A percentile compares a stretch with the other conserved stretches of the same genome.
phyloP scores from a whole-genome alignment of 1,140 invertebrate species.

The Harpegnathos saltator region DNA sequence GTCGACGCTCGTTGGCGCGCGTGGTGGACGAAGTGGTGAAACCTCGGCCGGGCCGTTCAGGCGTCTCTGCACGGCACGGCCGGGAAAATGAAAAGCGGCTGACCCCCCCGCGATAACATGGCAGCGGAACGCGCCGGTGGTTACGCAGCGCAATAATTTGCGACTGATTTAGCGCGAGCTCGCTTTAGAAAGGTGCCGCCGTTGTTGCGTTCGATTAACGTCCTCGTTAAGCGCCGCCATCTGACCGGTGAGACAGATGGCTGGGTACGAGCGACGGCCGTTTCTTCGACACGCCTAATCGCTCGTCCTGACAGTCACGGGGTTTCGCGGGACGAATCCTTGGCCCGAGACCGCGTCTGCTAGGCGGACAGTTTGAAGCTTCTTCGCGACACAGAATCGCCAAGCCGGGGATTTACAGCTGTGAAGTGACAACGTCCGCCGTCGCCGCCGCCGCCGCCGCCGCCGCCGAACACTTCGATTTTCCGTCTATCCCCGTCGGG shows the following conservation, averaged over 20 bases:
- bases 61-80: background rate
- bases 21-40: slow-evolving; percentile 9
- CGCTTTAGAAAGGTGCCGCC: slow-evolving; percentile 48
- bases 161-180: slow-evolving; percentile 62
- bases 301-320: slow-evolving; percentile 6
- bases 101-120: slow-evolving; percentile 13
- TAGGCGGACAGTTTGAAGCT: background rate
- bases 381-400: background rate
- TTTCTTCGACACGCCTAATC: slow-evolving; percentile 53
- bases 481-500: background rate
- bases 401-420: background rate
- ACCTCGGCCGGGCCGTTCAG: background rate
- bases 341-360: background rate
- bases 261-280: background rate
- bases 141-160: slow-evolving; percentile 65
- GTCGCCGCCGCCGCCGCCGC: no score
- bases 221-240: slow-evolving; percentile 38
- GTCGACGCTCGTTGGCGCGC: background rate
- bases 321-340: slow-evolving; percentile 25
- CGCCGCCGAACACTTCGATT: background rate
- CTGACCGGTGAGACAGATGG: slow-evolving; percentile 23
- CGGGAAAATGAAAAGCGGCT: slow-evolving; percentile 57
- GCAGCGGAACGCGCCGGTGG: slow-evolving; percentile 11
- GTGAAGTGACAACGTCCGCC: slow-evolving; percentile 9
- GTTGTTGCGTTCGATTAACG: slow-evolving; percentile 53